Percentiles rank a stretch among this genome's conserved stretches.
These are phyloP conservation scores for Agrypnia vestita DNA, from an alignment of 1,140 invertebrate genomes.

Conservation along the genomic window DNA sequence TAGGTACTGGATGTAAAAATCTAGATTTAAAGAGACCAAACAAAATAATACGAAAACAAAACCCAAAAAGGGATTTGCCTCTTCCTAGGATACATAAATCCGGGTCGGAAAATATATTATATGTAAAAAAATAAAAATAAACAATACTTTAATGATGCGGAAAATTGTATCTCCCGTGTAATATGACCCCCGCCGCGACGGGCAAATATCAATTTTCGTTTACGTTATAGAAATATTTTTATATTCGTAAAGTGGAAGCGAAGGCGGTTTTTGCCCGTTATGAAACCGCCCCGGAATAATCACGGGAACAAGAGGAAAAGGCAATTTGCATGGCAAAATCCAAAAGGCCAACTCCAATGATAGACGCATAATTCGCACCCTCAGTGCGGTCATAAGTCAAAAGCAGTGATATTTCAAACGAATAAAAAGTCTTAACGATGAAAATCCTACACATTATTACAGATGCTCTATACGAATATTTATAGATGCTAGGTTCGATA, in stretches of 20 bases:
- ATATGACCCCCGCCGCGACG: neutral
- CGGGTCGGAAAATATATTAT: constrained; percentile 1
- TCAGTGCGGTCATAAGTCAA: too few species aligned
- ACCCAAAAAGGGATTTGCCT: constrained; percentile 28
- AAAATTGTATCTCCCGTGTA: constrained; percentile 22
- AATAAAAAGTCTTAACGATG: too few species aligned
- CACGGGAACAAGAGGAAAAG: neutral
- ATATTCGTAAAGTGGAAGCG: neutral
- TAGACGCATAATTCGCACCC: neutral
- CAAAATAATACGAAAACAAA: neutral
- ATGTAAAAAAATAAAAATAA: constrained; percentile 28
- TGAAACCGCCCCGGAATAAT: neutral
- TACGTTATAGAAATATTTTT: constrained; percentile 1
- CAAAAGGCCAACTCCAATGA: neutral
- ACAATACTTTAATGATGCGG: constrained; percentile 35
- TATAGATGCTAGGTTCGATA: too few species aligned
- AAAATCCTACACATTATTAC: too few species aligned
- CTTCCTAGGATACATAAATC: neutral
- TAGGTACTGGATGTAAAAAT: constrained; percentile 14
- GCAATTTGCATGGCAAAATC: neutral
- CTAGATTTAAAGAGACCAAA: constrained; percentile 20
- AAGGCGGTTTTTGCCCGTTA: neutral
- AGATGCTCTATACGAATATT: too few species aligned
- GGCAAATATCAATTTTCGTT: constrained; percentile 24
- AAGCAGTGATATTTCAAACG: too few species aligned